Evolutionary conservation across 2,888 invertebrate genomes (phyloP), one percentile per base, ranked within the genome.

Genomic region (Cerceris ruficornis): DNA sequence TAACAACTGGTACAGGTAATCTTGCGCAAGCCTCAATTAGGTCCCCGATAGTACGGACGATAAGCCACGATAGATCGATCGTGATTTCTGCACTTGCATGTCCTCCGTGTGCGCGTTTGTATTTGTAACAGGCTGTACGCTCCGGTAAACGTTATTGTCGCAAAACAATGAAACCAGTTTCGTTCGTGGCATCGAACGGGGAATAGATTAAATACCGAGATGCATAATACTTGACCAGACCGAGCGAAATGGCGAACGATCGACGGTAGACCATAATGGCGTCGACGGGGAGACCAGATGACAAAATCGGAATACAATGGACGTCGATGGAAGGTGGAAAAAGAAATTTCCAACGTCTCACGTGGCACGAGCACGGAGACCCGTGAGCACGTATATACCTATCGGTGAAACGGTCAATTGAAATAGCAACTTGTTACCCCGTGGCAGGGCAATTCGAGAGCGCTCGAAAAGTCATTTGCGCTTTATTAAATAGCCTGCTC

Each of bases 11-110:
- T 55, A 43, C 73, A 42, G 78, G 76, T 75, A 75, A 82, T 80
- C 74, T 84, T 81, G 78, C 73, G 71, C 83, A 81, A 83, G 67
- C 80, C 64, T 73, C 77, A 82, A 84, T 84, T 84, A 84, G 82
- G 70, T 62, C 55, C 64, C 14, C 66, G 81, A 77, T 81, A 74
- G 59, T 64, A 52, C 4, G 28, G 41, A 17, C 43, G 72, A 72
- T 71, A 72, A 72, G 73, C 46, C 66, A n/a, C 52, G 65, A 28
- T 62, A 71, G 79, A 81, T 77, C 77, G 80, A 80, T 84, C 80
- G 75, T 68, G 82, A 84, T 84, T 78, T 84, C 79, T 80, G 72
- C 80, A 62, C 76, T 77, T 62, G 80, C 80, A 69, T 70, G 72
- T 52, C 49, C 73, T 14, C 15, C 62, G 11, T n/a, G 55, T 57